Percentiles rank a stretch among this genome's conserved stretches.
Conservation (phyloP, 1,140 invertebrate species). For the Nephila pilipes region DNA sequence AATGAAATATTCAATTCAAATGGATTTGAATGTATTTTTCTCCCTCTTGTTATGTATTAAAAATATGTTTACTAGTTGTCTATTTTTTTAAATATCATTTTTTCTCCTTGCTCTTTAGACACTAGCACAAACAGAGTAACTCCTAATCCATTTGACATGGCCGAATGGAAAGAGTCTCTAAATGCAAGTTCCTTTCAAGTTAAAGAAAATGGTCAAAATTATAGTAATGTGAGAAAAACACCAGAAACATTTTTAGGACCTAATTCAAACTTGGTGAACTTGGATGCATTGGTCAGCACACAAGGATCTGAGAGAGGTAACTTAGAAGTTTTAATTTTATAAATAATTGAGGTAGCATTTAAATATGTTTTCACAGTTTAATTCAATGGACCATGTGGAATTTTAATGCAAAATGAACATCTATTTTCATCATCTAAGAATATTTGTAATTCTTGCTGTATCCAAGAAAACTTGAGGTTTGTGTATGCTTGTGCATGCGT, state of each 20-base stretch:
- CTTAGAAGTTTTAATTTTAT: not conserved
- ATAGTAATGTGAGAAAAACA: constrained; percentile 86
- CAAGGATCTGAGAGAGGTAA: constrained; percentile 77
- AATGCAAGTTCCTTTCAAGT: constrained; percentile 21
- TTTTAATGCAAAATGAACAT: too few relatives aligned
- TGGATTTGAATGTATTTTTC: too few relatives aligned
- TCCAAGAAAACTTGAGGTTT: too few relatives aligned
- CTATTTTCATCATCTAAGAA: too few relatives aligned
- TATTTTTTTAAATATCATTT: not conserved
- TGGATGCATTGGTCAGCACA: constrained; percentile 94
- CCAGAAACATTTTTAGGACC: constrained; percentile 96
- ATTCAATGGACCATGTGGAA: too few relatives aligned
- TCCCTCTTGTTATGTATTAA: too few relatives aligned
- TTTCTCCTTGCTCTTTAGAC: constrained; percentile 37
- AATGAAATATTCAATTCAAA: too few relatives aligned
- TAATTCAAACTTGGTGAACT: constrained; percentile 95
- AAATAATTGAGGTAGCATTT: too few relatives aligned
- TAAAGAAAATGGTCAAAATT: constrained; percentile 64
- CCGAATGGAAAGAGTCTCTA: constrained; percentile 70
- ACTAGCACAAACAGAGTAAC: constrained; percentile 62
- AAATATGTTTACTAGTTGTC: too few relatives aligned
- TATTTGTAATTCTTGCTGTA: too few relatives aligned
- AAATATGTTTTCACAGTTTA: too few relatives aligned
- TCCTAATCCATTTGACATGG: constrained; percentile 77
- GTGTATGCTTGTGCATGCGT: too few relatives aligned